Percentiles rank a stretch among this genome's conserved stretches.
These are phyloP conservation scores for Serinus canaria DNA, from an alignment of 2,113 vertebrate genomes.

Conservation along the genomic window DNA sequence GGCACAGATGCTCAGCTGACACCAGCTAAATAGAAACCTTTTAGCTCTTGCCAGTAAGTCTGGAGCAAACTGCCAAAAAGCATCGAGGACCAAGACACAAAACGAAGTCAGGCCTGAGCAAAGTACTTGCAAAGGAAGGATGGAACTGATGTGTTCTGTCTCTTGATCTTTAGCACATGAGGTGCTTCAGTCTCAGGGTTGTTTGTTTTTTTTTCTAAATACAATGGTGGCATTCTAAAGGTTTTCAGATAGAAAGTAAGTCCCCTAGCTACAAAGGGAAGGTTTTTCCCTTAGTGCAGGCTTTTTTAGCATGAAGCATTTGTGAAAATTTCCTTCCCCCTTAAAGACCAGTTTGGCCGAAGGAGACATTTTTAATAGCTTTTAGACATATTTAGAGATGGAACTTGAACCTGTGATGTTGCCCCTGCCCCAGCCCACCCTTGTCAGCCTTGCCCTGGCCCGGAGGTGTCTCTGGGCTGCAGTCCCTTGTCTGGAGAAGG, in stretches of 20 bases:
- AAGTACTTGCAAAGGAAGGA: neutral
- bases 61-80: conserved; percentile 63
- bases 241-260: neutral
- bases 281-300: neutral
- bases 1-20: conserved; percentile 68
- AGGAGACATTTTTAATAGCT: neutral
- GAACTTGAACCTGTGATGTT: neutral
- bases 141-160: neutral
- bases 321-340: neutral
- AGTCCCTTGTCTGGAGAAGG: neutral
- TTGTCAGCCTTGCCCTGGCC: neutral
- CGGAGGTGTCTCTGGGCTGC: neutral
- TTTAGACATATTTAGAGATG: neutral
- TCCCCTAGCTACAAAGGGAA: conserved; percentile 42
- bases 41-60: conserved; percentile 65
- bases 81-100: conserved; percentile 26
- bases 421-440: neutral
- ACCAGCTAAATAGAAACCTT: conserved; percentile 67
- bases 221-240: neutral
- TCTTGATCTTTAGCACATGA: neutral
- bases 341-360: neutral
- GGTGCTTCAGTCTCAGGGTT: neutral
- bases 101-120: conserved; percentile 25
- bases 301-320: neutral
- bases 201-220: neutral